phyloP scores from a whole-genome alignment of 1,140 invertebrate species.

The Homalodisca vitripennis region DNA sequence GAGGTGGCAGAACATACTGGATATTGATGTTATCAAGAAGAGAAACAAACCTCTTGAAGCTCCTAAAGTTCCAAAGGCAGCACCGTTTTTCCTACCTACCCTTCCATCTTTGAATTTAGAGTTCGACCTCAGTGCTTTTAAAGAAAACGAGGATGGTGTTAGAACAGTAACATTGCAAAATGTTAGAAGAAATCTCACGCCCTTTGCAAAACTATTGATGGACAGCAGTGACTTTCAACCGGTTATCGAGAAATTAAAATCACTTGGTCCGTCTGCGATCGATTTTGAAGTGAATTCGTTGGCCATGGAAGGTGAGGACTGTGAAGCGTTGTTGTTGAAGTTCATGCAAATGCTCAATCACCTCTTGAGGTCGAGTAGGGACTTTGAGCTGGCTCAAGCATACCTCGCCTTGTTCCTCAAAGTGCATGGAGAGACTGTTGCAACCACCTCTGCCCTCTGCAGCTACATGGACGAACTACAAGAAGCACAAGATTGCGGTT shows the following conservation, averaged over 20 bases:
- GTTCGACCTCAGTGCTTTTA: conserved; percentile 65
- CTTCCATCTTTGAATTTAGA: conserved; percentile 77
- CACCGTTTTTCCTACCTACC: conserved; percentile 95
- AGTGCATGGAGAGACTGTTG: conserved; percentile 68
- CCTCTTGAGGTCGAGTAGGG: conserved; percentile 70
- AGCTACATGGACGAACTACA: conserved; percentile 59
- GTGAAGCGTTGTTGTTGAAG: conserved; percentile 64
- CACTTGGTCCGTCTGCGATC: conserved; percentile 78
- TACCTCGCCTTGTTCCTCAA: conserved; percentile 93
- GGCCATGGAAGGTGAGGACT: conserved; percentile 67
- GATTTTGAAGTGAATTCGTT: conserved; percentile 88
- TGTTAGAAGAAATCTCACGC: conserved; percentile 55
- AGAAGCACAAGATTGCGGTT: conserved; percentile 58
- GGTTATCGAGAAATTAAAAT: conserved; percentile 74
- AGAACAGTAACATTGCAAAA: conserved; percentile 48
- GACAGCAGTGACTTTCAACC: conserved; percentile 51
- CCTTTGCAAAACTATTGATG: conserved; percentile 63
- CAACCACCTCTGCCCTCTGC: conserved; percentile 56
- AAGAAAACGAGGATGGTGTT: conserved; percentile 43
- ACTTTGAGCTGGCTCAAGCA: conserved; percentile 92
- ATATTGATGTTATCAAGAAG: conserved; percentile 86
- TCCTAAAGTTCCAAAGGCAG: conserved; percentile 75
- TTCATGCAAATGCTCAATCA: conserved; percentile 77
- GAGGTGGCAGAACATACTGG: conserved; percentile 90
- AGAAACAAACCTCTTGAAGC: conserved; percentile 90